Evolutionary conservation across 2,888 invertebrate species (phyloP).

Genomic region (Chymomyza amoena): DNA sequence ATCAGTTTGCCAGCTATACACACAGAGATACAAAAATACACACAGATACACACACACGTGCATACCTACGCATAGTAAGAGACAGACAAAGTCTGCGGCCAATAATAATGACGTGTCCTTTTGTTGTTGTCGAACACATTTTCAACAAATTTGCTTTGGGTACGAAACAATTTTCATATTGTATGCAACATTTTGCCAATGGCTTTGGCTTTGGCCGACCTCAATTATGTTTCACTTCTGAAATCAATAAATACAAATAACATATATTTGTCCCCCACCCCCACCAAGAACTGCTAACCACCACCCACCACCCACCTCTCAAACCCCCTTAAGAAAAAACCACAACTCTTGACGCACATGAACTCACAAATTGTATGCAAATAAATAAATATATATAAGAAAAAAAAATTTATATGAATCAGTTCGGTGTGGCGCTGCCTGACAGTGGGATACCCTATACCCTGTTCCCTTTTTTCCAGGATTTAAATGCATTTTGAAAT

Average conservation of each 20-base stretch:
- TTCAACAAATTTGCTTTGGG: conserved; percentile 55
- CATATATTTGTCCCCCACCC: conserved; percentile 31
- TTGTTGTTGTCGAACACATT: conserved; percentile 55
- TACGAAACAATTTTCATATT: conserved; percentile 25
- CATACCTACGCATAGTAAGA: neutral
- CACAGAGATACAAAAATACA: neutral
- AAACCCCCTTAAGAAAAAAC: conserved; percentile 17
- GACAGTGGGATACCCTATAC: no score
- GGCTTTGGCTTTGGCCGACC: conserved; percentile 39
- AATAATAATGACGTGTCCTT: conserved; percentile 71
- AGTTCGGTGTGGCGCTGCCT: no score
- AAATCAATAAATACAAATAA: conserved; percentile 70
- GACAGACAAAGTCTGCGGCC: conserved; percentile 42
- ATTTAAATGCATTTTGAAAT: no score
- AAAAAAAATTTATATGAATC: neutral
- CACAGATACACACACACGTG: conserved; percentile 10
- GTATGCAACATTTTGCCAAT: conserved; percentile 4
- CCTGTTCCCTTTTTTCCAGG: no score
- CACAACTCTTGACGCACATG: conserved; percentile 48
- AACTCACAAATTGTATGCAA: conserved; percentile 67
- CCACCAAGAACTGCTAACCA: neutral
- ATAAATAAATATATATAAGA: conserved; percentile 39
- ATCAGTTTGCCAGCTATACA: conserved; percentile 58
- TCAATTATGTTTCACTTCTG: conserved; percentile 68
- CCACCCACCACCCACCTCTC: neutral